Evolutionary conservation across 2,888 invertebrate genomes (phyloP).

Genomic region (Athetis lepigone): DNA sequence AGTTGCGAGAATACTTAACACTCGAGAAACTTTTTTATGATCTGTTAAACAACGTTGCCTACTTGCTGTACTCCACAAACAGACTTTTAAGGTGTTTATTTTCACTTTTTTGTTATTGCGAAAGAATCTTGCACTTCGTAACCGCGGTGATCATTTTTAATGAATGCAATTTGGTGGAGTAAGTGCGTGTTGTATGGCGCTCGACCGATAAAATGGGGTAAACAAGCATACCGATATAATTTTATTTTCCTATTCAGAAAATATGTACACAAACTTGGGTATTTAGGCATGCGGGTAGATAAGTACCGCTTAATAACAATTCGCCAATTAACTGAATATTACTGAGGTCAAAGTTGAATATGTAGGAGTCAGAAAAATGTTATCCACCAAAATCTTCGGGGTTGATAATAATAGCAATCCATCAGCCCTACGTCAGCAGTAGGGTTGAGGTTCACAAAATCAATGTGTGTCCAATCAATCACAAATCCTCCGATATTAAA

Average conservation of each 20-base stretch:
- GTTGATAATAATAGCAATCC: slow-evolving; percentile 28
- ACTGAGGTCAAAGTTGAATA: background rate
- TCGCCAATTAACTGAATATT: background rate
- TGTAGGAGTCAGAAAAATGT: background rate
- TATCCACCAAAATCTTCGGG: slow-evolving; percentile 11
- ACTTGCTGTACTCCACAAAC: slow-evolving; percentile 53
- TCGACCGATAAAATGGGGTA: background rate
- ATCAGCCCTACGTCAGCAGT: slow-evolving; percentile 25
- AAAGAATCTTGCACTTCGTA: slow-evolving; percentile 37
- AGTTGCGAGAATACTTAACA: slow-evolving; percentile 52
- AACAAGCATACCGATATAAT: background rate
- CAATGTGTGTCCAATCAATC: slow-evolving; percentile 61
- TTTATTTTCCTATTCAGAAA: background rate
- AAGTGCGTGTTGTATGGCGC: background rate
- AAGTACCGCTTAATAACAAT: background rate
- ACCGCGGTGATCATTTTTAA: slow-evolving; percentile 30
- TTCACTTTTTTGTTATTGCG: slow-evolving; percentile 42
- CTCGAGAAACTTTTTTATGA: slow-evolving; percentile 64
- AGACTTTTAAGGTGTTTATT: slow-evolving; percentile 42
- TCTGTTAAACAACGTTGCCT: slow-evolving; percentile 62
- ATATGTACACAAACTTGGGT: background rate
- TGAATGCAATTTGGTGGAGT: slow-evolving; percentile 6
- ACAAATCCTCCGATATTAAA: slow-evolving; percentile 63
- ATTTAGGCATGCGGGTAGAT: background rate
- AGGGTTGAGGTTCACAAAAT: slow-evolving; percentile 50